phyloP scores from a whole-genome alignment of 2,113 vertebrate genomes.

The Cephalopholis sonnerati region DNA sequence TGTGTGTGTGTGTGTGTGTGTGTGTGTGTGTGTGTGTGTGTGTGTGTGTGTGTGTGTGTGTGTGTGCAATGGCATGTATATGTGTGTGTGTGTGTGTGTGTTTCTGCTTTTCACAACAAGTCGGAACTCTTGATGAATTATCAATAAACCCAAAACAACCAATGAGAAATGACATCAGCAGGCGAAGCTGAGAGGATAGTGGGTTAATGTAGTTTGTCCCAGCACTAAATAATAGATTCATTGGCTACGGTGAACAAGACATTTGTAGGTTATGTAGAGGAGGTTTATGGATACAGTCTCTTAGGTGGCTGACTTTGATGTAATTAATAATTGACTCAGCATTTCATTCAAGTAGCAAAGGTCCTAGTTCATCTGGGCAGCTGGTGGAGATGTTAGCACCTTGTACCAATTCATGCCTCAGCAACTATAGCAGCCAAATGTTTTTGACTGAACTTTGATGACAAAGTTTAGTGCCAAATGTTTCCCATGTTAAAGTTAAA shows the following conservation, averaged over 20 bases:
- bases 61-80: background rate
- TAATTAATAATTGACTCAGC: constrained; percentile 19
- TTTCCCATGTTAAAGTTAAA: background rate
- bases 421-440: background rate
- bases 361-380: background rate
- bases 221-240: constrained; percentile 7
- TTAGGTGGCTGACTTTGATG: constrained; percentile 22
- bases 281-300: background rate
- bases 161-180: background rate
- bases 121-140: background rate
- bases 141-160: constrained; percentile 31
- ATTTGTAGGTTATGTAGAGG: constrained; percentile 47
- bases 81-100: background rate
- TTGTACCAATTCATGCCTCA: background rate
- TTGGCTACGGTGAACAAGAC: constrained; percentile 10
- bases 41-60: too few species aligned
- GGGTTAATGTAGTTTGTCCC: constrained; percentile 31
- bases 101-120: background rate
- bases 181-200: constrained; percentile 8
- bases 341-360: constrained; percentile 35
- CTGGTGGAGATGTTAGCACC: constrained; percentile 40
- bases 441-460: background rate
- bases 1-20: background rate
- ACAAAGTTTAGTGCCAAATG: background rate
- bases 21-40: background rate